Conservation (phyloP, 1,140 invertebrate genomes). For the Nylanderia fulva region DNA sequence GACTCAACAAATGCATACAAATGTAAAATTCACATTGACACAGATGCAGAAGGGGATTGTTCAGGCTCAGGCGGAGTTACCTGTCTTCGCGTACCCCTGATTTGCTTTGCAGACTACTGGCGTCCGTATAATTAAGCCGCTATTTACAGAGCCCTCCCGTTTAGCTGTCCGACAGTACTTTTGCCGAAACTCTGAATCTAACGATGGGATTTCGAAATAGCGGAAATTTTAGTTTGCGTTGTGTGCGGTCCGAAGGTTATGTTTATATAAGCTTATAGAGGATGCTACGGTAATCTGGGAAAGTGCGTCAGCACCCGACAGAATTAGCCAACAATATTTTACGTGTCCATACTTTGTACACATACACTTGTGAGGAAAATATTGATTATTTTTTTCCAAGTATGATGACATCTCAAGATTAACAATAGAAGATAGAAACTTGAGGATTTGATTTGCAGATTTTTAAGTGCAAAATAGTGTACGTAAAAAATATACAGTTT, state of each 20-base stretch:
- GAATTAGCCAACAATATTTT: conserved; percentile 11
- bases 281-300: background rate
- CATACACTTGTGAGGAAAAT: background rate
- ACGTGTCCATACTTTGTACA: background rate
- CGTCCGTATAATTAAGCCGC: conserved; percentile 76
- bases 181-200: conserved; percentile 38
- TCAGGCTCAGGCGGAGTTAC: conserved; percentile 74
- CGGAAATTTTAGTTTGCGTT: conserved; percentile 30
- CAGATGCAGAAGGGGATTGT: conserved; percentile 60
- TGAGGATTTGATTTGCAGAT: background rate
- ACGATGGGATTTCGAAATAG: conserved; percentile 44
- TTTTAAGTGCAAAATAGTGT: background rate
- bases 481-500: background rate
- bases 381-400: conserved; percentile 12
- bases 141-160: conserved; percentile 73
- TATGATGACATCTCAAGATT: background rate
- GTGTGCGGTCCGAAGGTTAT: background rate
- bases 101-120: conserved; percentile 76
- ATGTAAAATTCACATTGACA: conserved; percentile 13
- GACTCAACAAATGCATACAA: conserved; percentile 2
- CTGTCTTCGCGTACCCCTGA: conserved; percentile 76
- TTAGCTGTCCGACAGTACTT: conserved; percentile 49
- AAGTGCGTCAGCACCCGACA: background rate
- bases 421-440: background rate
- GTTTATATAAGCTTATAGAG: background rate